Base-by-base conservation (phyloP, 1,140 invertebrate genomes). In the Sarcophaga peregrina region DNA sequence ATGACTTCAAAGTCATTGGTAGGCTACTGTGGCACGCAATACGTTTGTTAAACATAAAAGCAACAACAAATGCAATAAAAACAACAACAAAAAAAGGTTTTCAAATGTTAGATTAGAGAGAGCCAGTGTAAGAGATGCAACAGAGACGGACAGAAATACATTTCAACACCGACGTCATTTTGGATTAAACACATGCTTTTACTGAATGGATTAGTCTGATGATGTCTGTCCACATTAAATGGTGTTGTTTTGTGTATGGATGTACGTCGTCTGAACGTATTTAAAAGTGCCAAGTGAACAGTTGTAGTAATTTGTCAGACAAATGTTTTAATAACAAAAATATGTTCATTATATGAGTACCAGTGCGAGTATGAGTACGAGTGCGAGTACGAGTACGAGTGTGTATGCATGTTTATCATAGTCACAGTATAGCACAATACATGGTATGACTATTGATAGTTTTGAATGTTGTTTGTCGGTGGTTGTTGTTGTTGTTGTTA, bases 281-380 rank as follows among this genome's bases (percentile, higher is more conserved):
- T 50, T 17, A 17, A 78, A 37, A 78, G 75, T 78, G 75, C 75
- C 75, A 78, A 58, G n/a, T 78, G 75, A 78, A 78, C 75, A 78
- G 75, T 78, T 78, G 75, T 78, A 78, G 75, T 78, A 78, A 78
- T 78, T 78, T 78, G 75, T 78, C 75, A 78, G 75, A 78, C 75
- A 78, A 78, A 78, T 78, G 75, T 78, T 78, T 20, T 78, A 50
- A 78, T 78, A 50, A 78, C 50, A 78, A n/a, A 50, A 78, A 78
- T 52, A 50, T 75, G 73, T 73, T 20, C 11, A 46, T 75, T 45
- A 11, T 47, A 11, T 54, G n/a, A 10, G 1, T 54, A 10, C 52
- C 2, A 54, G 15, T 15, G 5, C 5, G 52, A 11, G 7, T 72
- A 25, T 72, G 25, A 37, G 25, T 37, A 37, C 4, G 25, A 37